Conservation (phyloP, 2,113 vertebrate genomes). For the Cisticola juncidis region DNA sequence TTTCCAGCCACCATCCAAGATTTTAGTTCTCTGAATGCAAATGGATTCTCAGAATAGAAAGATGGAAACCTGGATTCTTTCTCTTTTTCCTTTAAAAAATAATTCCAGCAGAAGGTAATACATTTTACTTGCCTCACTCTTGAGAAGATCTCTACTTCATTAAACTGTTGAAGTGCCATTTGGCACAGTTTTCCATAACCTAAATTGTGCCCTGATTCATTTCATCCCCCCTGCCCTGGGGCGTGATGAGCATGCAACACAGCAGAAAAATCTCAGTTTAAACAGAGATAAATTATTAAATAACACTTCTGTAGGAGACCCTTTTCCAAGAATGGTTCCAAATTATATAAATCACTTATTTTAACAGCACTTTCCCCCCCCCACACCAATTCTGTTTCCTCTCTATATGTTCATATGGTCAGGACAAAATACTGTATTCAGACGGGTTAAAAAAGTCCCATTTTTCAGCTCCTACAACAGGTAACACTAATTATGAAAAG, state of each 20-base stretch:
- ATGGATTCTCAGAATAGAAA: background rate
- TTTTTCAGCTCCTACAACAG: constrained; percentile 38
- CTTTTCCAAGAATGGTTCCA: constrained; percentile 11
- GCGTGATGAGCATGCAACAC: background rate
- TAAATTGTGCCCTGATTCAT: background rate
- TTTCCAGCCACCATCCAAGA: background rate
- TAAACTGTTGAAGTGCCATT: background rate
- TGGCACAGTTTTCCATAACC: background rate
- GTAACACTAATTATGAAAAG: constrained; percentile 49
- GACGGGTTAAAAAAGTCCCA: constrained; percentile 12
- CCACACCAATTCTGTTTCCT: background rate
- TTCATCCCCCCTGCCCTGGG: background rate
- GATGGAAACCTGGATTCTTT: background rate
- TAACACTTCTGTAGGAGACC: background rate
- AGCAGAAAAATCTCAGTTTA: background rate
- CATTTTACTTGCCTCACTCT: background rate
- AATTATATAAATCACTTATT: constrained; percentile 41
- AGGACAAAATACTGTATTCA: background rate
- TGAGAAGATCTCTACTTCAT: background rate
- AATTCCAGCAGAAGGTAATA: background rate
- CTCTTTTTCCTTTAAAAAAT: background rate
- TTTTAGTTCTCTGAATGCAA: background rate
- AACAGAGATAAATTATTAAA: constrained; percentile 42
- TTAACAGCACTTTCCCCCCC: background rate
- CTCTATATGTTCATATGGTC: background rate